phyloP scores from a whole-genome alignment of 1,140 invertebrate species.

The Cyclargus thomasi region DNA sequence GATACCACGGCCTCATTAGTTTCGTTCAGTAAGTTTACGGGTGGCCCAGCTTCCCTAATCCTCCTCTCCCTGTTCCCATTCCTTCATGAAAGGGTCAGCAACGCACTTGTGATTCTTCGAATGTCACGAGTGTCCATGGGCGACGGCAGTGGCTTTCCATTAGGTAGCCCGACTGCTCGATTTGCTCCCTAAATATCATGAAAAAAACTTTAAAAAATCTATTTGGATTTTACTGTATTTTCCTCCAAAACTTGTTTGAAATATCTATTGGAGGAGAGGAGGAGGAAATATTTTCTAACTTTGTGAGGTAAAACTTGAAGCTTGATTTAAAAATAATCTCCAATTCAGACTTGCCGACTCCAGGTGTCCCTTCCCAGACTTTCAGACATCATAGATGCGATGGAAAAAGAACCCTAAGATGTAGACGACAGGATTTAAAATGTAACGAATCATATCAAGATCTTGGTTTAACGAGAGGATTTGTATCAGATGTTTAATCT shows the following conservation, averaged over 20 bases:
- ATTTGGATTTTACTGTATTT: too few species aligned
- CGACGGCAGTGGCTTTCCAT: too few species aligned
- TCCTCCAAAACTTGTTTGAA: neutral
- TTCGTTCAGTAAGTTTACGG: too few species aligned
- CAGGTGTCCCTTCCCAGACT: conserved; percentile 42
- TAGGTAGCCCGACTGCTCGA: too few species aligned
- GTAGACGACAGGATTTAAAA: conserved; percentile 26
- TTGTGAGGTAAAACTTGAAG: conserved; percentile 17
- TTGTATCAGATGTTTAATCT: conserved; percentile 57
- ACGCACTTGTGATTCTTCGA: too few species aligned
- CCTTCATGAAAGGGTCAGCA: too few species aligned
- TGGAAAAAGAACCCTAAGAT: conserved; percentile 29
- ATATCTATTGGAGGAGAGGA: neutral
- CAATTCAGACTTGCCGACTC: conserved; percentile 42
- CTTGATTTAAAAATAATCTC: conserved; percentile 55
- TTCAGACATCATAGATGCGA: conserved; percentile 21
- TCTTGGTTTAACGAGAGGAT: conserved; percentile 51
- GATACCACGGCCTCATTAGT: too few species aligned
- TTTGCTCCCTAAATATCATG: too few species aligned
- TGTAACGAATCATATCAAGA: neutral
- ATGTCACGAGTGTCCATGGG: too few species aligned
- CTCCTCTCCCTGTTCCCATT: too few species aligned
- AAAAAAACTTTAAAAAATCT: too few species aligned
- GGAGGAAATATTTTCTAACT: neutral
- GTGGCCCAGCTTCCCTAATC: too few species aligned